A percentile compares a stretch with the other conserved stretches of the same genome.
Evolutionary conservation across 2,797 vertebrate species (phyloP).

Genomic region (Protonibea diacanthus): DNA sequence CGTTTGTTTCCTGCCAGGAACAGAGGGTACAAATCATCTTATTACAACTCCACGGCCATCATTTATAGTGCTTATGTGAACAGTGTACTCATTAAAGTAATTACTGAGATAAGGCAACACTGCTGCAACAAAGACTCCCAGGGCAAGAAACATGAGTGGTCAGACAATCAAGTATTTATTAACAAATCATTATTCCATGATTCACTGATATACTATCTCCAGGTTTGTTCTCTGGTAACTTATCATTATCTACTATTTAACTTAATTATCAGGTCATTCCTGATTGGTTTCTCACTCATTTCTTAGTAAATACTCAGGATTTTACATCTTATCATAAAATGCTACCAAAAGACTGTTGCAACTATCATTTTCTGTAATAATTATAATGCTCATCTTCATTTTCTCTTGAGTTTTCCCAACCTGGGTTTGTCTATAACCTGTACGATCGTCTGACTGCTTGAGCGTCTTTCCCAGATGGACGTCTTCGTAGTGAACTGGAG

Average conservation of each 20-base stretch:
- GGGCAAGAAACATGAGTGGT: neutral
- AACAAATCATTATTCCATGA: neutral
- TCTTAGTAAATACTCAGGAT: neutral
- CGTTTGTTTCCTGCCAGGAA: constrained; percentile 88
- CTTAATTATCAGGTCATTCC: neutral
- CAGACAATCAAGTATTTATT: neutral
- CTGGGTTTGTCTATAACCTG: neutral
- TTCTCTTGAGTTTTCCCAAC: neutral
- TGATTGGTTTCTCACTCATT: neutral
- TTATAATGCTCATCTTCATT: neutral
- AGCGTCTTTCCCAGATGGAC: no score
- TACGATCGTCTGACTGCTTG: no score
- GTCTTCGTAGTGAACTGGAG: no score
- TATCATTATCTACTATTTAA: neutral
- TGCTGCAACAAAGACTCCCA: neutral
- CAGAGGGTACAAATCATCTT: constrained; percentile 79
- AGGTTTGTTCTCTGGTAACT: no score
- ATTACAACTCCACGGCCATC: neutral
- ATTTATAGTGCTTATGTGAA: neutral
- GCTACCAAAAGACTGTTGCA: neutral
- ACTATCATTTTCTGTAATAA: neutral
- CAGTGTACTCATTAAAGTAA: neutral
- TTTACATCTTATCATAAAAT: neutral
- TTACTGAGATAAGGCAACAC: neutral
- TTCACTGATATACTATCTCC: neutral